Evolutionary conservation across 2,888 invertebrate genomes (phyloP).

Genomic region (Eupeodes latifasciatus): DNA sequence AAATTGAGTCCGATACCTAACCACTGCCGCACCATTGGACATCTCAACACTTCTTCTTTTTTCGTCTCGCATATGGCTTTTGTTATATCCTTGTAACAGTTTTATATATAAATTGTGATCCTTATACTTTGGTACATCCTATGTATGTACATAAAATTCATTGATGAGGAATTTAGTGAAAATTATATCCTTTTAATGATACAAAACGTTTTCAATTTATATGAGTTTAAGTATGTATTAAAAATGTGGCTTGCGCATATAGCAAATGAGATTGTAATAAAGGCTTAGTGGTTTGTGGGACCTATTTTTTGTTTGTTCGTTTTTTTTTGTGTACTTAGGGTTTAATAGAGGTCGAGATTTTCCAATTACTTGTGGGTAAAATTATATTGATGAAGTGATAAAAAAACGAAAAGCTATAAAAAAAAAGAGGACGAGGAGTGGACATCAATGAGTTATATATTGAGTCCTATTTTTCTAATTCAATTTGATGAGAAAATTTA

Average conservation of each 20-base stretch:
- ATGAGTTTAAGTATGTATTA: neutral
- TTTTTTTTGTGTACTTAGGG: neutral
- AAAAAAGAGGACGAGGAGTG: neutral
- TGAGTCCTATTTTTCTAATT: neutral
- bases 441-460: neutral
- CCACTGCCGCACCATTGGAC: constrained; percentile 11
- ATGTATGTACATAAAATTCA: neutral
- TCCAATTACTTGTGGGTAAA: constrained; percentile 22
- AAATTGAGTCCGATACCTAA: constrained; percentile 46
- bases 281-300: neutral
- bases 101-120: neutral
- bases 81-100: neutral
- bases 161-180: constrained; percentile 24
- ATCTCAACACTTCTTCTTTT: constrained; percentile 8
- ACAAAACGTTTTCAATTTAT: neutral
- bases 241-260: neutral
- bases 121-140: too few relatives aligned
- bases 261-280: constrained; percentile 29
- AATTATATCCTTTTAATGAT: constrained; percentile 48
- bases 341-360: constrained; percentile 42
- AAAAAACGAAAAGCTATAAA: neutral
- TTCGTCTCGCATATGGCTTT: neutral
- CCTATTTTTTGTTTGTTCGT: neutral
- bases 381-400: constrained; percentile 29
- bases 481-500: neutral